Evolutionary conservation across 1,140 invertebrate genomes (phyloP).

Genomic region (Charaxes varanes): DNA sequence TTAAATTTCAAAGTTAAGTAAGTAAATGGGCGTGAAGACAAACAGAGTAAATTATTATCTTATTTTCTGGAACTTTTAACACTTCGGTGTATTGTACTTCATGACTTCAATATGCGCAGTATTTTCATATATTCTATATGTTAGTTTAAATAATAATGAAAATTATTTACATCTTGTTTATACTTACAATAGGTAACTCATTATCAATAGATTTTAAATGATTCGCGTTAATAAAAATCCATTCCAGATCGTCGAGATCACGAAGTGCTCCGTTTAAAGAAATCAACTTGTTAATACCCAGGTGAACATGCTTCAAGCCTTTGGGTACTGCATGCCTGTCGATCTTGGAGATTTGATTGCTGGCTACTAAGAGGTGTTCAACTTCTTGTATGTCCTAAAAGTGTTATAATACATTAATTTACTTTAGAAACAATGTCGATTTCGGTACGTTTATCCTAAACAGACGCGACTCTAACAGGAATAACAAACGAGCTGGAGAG

Average conservation of each 20-base stretch:
- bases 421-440: neutral
- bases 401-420: neutral
- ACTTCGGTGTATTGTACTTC: too few relatives aligned
- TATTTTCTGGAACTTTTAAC: too few relatives aligned
- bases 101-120: too few relatives aligned
- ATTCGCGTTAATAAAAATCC: constrained; percentile 86
- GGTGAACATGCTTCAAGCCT: constrained; percentile 79
- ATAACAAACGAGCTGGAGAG: too few relatives aligned
- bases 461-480: too few relatives aligned
- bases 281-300: constrained; percentile 82
- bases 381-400: constrained; percentile 77
- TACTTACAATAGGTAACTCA: constrained; percentile 78
- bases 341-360: constrained; percentile 81
- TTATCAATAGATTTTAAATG: constrained; percentile 82
- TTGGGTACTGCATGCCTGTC: constrained; percentile 79
- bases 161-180: neutral
- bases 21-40: too few relatives aligned
- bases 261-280: constrained; percentile 83
- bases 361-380: constrained; percentile 80
- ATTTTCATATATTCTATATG: neutral
- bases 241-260: constrained; percentile 81
- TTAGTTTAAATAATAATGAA: neutral
- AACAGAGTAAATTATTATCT: too few relatives aligned
- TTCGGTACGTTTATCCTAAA: too few relatives aligned
- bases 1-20: too few relatives aligned